phyloP scores from a whole-genome alignment of 2,113 vertebrate species.

The Opisthocomus hoazin region DNA sequence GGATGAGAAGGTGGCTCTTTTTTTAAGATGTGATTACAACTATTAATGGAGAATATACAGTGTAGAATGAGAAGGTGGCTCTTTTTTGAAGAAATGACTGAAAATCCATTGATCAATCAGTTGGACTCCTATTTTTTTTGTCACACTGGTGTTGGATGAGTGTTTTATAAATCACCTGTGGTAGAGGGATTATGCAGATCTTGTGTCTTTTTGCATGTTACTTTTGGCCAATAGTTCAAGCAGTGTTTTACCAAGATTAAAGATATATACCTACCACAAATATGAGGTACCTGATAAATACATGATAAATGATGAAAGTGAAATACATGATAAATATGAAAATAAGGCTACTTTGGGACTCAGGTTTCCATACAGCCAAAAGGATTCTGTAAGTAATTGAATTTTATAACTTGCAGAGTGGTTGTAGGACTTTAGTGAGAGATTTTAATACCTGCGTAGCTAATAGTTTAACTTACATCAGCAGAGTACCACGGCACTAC shows the following conservation, averaged over 20 bases:
- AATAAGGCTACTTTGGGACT: background rate
- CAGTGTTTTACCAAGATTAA: background rate
- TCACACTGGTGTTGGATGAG: background rate
- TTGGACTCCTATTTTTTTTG: background rate
- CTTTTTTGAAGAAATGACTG: background rate
- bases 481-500: background rate
- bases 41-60: background rate
- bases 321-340: background rate
- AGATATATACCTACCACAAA: background rate
- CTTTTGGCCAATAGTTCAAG: background rate
- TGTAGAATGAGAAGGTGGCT: background rate
- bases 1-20: background rate
- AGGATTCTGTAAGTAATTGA: background rate
- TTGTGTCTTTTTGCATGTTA: background rate
- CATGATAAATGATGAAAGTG: background rate
- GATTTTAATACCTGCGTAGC: background rate
- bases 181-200: background rate
- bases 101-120: fast-evolving
- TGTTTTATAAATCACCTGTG: background rate
- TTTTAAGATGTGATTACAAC: background rate
- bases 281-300: background rate
- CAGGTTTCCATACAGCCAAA: background rate
- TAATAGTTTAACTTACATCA: background rate
- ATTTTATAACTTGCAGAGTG: background rate
- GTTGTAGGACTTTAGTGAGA: background rate